Percentiles rank a stretch among this genome's conserved stretches.
Evolutionary conservation across 2,113 vertebrate species (phyloP).

Genomic region (Dipodomys stephensi): DNA sequence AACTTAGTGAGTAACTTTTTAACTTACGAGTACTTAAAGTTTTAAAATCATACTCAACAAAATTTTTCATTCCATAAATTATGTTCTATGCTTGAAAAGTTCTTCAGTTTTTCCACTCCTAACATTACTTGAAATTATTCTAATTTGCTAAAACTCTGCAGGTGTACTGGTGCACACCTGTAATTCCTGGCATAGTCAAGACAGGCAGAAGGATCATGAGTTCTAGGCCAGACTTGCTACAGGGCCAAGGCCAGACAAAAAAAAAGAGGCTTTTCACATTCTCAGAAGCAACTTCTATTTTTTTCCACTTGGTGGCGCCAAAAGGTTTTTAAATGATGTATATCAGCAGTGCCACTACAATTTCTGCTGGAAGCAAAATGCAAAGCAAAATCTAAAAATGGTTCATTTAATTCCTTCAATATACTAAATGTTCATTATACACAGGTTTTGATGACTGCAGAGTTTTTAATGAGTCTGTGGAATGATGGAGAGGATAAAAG

Average conservation of each 20-base stretch:
- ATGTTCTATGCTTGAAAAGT: conserved; percentile 12
- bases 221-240: too few species aligned
- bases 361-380: background rate
- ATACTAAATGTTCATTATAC: background rate
- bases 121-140: background rate
- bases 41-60: background rate
- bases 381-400: conserved; percentile 1
- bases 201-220: too few species aligned
- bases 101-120: background rate
- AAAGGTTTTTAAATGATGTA: conserved; percentile 41
- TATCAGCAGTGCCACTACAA: background rate
- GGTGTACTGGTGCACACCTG: too few species aligned
- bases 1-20: background rate
- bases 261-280: background rate
- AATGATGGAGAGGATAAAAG: background rate
- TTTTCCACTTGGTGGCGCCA: conserved; percentile 74
- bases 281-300: conserved; percentile 28
- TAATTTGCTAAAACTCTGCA: background rate
- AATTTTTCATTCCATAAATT: conserved; percentile 7
- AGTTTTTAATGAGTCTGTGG: conserved; percentile 26
- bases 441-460: background rate
- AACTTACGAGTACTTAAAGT: background rate
- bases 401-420: conserved; percentile 45
- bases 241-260: too few species aligned
- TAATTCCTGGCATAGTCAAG: too few species aligned